phyloP scores from a whole-genome alignment of 1,140 invertebrate genomes.

The Rhizoglyphus robini region DNA sequence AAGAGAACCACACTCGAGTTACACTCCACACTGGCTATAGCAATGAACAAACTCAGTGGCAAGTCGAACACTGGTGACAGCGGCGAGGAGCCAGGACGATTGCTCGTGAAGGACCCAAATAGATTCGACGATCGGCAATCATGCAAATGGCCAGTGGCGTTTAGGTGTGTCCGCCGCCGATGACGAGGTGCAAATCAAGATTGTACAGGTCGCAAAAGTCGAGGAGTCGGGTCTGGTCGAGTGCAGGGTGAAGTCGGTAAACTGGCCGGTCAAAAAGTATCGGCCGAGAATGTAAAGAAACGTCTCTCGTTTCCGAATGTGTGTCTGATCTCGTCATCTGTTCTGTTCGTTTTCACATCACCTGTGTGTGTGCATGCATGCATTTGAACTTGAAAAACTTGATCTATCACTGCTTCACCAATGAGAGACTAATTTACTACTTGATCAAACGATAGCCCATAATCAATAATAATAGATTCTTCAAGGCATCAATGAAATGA shows the following conservation, averaged over 20 bases:
- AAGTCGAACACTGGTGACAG: conserved; percentile 97
- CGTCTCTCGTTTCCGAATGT: conserved; percentile 90
- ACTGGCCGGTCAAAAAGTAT: conserved; percentile 75
- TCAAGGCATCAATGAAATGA: no score
- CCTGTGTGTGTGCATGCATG: no score
- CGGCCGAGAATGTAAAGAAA: conserved; percentile 83
- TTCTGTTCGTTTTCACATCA: no score
- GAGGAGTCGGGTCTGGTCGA: no score
- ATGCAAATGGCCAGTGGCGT: conserved; percentile 84
- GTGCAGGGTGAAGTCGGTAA: conserved; percentile 92
- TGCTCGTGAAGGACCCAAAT: conserved; percentile 57
- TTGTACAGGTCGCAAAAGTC: conserved; percentile 97
- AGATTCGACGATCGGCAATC: conserved; percentile 51
- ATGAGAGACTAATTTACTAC: no score
- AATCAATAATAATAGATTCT: no score
- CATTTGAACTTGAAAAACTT: no score
- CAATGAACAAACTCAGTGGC: conserved; percentile 89
- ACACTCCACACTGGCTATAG: conserved; percentile 81
- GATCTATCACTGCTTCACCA: no score
- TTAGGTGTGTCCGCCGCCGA: conserved; percentile 97
- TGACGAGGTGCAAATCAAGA: conserved; percentile 92
- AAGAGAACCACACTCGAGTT: no score
- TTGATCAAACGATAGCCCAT: no score
- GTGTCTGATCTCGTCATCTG: conserved; percentile 96
- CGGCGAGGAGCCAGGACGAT: conserved; percentile 64